A percentile compares a stretch with the other conserved stretches of the same genome.
Conservation (phyloP, 2,113 vertebrate species). For the Mastomys natalensis region DNA sequence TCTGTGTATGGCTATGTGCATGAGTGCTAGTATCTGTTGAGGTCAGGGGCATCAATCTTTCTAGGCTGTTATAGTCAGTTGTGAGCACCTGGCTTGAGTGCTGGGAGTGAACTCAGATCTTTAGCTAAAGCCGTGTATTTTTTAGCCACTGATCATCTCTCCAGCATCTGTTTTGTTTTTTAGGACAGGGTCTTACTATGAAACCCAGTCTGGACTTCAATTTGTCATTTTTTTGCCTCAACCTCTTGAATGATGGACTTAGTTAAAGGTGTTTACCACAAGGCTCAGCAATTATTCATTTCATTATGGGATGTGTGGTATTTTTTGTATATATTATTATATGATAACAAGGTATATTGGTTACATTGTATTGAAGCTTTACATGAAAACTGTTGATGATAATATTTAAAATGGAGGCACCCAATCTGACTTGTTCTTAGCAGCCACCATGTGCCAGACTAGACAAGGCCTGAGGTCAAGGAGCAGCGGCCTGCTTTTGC, state of each 20-base stretch:
- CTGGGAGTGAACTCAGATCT: neutral
- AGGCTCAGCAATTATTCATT: neutral
- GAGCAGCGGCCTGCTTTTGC: too few species aligned
- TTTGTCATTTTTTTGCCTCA: neutral
- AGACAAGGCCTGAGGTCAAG: too few species aligned
- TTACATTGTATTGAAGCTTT: neutral
- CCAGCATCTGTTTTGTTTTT: neutral
- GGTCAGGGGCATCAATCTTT: too few species aligned
- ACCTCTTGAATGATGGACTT: too few species aligned
- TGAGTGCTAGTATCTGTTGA: neutral
- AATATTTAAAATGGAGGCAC: too few species aligned
- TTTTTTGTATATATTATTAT: neutral
- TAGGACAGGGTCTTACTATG: neutral
- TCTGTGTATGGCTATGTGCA: neutral
- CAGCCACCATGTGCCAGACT: too few species aligned
- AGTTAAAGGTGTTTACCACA: neutral
- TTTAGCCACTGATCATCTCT: neutral
- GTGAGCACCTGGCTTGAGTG: neutral
- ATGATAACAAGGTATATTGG: neutral
- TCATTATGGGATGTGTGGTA: neutral
- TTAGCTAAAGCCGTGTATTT: neutral
- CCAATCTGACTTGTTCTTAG: too few species aligned
- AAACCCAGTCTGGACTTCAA: neutral
- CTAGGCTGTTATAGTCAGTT: neutral
- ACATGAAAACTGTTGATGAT: neutral